A percentile compares a stretch with the other conserved stretches of the same genome.
Evolutionary conservation across 2,113 vertebrate species (phyloP).

Genomic region (Phyllostomus discolor): DNA sequence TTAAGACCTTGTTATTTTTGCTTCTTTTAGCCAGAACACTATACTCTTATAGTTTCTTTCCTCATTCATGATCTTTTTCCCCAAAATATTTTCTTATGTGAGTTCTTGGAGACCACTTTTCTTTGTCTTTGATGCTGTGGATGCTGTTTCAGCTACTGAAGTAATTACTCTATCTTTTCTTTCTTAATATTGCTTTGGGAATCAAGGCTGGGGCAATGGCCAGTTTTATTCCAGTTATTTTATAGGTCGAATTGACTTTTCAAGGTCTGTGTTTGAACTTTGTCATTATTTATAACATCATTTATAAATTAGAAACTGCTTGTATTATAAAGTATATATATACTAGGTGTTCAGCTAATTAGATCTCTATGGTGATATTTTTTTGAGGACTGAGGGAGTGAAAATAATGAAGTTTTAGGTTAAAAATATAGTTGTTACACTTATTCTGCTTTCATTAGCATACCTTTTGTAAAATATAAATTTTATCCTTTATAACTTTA

Average conservation of each 20-base stretch:
- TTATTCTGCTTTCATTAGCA: background rate
- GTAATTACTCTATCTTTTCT: background rate
- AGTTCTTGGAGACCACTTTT: background rate
- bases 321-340: background rate
- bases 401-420: constrained; percentile 15
- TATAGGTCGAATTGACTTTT: constrained; percentile 13
- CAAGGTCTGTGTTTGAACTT: background rate
- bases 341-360: background rate
- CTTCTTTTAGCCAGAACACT: background rate
- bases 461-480: background rate
- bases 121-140: background rate
- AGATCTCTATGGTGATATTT: background rate
- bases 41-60: background rate
- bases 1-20: background rate
- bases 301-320: background rate
- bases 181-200: background rate
- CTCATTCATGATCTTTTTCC: background rate
- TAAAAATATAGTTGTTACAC: background rate
- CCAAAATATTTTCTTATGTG: background rate
- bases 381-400: background rate
- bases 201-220: background rate
- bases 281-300: background rate
- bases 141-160: background rate
- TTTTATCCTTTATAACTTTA: background rate
- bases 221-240: background rate